Evolutionary conservation across 1,140 invertebrate species (phyloP), one percentile per base, ranked within the genome.

Genomic region (Coptotermes formosanus): DNA sequence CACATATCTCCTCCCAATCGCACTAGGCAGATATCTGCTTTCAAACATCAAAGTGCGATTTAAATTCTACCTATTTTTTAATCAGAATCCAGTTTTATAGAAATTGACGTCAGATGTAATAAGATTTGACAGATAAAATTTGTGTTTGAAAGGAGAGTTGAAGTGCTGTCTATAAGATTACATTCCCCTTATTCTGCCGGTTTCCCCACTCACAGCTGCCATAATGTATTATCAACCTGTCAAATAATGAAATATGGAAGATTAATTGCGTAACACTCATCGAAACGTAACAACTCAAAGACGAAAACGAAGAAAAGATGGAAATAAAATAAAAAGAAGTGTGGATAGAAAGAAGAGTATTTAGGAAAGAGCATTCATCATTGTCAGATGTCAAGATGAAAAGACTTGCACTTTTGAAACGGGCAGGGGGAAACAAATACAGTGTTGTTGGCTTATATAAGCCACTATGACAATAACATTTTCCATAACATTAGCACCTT

Each of bases 321-420:
- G 59, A 64, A 64, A 64, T 64, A 64, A 64, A 64, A 64, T 64
- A 64, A 64, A n/a, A n/a, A n/a, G 59, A 64, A 64, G 25, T 16
- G 25, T 8, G 21, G 59, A n/a, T 64, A 64, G 12, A 64, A 19
- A 64, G 12, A 64, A 19, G 25, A 25, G 25, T 64, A 64, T 64
- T 64, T 64, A 64, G 59, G 25, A 64, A 64, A 19, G 25, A 64
- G 21, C 59, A 64, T 64, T 64, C 59, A 64, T 64, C 59, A 75
- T 14, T 75, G 25, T 75, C 59, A 75, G 64, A 75, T 75, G 64
- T 75, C 64, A 75, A 30, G 64, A 75, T 75, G 64, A 75, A 75
- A 21, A 75, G 25, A 75, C 64, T 75, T 75, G 64, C 64, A n/a
- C n/a, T 75, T 75, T 75, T 75, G 64, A 6, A 30, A 30, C 38